These are phyloP conservation scores for Xenops minutus DNA, from an alignment of 2,797 vertebrate species.

Conservation along the genomic window DNA sequence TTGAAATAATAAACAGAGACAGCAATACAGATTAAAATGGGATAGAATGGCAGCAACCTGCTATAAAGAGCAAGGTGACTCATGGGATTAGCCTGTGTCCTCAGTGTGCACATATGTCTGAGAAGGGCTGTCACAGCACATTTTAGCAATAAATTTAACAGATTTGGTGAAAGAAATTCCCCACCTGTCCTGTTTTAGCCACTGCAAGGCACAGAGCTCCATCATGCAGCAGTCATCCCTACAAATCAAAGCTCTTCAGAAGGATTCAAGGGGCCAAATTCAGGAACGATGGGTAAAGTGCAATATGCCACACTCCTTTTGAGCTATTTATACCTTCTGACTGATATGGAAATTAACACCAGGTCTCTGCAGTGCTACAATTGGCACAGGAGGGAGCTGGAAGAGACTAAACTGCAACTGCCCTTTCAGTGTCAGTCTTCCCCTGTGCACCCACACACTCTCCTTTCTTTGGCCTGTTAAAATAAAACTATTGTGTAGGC, in stretches of 20 bases:
- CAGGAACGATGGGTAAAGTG: background rate
- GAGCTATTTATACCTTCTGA: background rate
- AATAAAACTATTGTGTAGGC: background rate
- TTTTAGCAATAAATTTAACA: background rate
- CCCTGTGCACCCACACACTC: rapidly evolving
- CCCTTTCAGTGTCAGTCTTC: background rate
- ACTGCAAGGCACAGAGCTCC: background rate
- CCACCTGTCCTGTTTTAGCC: background rate
- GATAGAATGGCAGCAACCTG: background rate
- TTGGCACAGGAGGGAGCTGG: background rate
- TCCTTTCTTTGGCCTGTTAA: background rate
- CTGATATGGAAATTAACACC: background rate
- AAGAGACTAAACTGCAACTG: background rate
- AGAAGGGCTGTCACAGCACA: background rate
- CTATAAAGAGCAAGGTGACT: background rate
- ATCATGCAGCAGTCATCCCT: rapidly evolving
- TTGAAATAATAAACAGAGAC: background rate
- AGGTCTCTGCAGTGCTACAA: background rate
- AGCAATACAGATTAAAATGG: background rate
- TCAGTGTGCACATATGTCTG: background rate
- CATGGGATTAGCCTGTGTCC: background rate
- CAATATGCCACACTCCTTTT: background rate
- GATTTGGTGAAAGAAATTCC: background rate
- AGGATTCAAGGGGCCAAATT: background rate
- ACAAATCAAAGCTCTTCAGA: background rate